Evolutionary conservation across 1,140 invertebrate genomes (phyloP), one percentile per base, ranked within the genome.

Genomic region (Cardiocondyla obscurior): DNA sequence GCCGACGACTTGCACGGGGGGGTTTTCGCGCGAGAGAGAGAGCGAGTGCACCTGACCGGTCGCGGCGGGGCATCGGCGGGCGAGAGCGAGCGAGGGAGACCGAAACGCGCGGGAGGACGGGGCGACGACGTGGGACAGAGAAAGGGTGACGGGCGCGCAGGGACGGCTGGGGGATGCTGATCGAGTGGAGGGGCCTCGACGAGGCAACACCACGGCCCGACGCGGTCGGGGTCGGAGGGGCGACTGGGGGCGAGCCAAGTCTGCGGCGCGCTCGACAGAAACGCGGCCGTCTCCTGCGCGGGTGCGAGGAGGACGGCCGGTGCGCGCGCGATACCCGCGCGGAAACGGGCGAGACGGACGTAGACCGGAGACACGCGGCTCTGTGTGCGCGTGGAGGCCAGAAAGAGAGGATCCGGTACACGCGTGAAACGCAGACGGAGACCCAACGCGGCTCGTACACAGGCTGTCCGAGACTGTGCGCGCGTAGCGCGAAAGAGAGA

Each of bases 181-280:
- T 83, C 44, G 72, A 83, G 72, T 76, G 72, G 81, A 82, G 88
- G 85, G 73, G 83, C 83, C 83, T 79, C 76, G 85, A 82, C 82
- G 87, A 84, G 60, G 81, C 36, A 42, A 72, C 14, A 39, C 42
- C 77, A 51, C 36, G 84, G 49, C 49, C n/a, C n/a, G n/a, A n/a
- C n/a, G n/a, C 25, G 65, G 44, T 39, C 25, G 49, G 55, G 81
- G 83, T 74, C 53, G 42, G 33, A 65, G 28, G 65, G 72, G 73
- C 25, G 60, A 64, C 25, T 49, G 70, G 81, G 55, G 81, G 46
- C 57, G 81, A 76, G 49, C 67, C 85, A 86, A 87, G 86, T 86
- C 85, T 87, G 86, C 86, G 86, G 85, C 57, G 81, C 72, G 85
- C 72, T 77, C 70, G 82, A 87, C 82, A 73, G 85, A 87, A 87